Percentiles rank a stretch among this genome's conserved stretches.
Conservation (phyloP, 2,888 invertebrate species). For the Ryuthela nishihirai region DNA sequence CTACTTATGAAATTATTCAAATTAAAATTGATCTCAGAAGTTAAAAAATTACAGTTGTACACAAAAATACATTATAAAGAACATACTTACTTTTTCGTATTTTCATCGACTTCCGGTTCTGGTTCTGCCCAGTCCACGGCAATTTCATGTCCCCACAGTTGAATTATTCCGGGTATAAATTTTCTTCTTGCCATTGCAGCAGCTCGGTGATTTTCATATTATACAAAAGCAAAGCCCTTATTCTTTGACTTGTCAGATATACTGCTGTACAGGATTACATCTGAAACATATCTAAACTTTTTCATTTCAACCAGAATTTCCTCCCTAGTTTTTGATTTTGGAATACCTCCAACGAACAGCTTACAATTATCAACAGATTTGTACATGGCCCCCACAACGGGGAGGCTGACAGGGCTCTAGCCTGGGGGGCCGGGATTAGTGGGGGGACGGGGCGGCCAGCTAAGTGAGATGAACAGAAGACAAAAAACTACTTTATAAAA, state of each 20-base stretch:
- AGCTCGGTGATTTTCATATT: conserved; percentile 67
- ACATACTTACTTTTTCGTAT: no score
- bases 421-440: no score
- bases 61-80: conserved; percentile 58
- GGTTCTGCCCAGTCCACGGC: conserved; percentile 85
- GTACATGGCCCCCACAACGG: no score
- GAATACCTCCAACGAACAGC: conserved; percentile 70
- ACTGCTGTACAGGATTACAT: conserved; percentile 63
- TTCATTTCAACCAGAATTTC: conserved; percentile 60
- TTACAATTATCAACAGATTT: conserved; percentile 77
- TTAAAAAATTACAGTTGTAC: no score
- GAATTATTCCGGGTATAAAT: conserved; percentile 51
- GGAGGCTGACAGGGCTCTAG: no score
- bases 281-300: conserved; percentile 62
- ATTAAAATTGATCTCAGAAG: no score
- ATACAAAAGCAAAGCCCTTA: conserved; percentile 77
- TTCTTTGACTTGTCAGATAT: conserved; percentile 62
- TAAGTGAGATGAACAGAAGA: no score
- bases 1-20: no score
- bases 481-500: no score
- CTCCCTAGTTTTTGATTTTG: conserved; percentile 61
- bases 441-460: no score
- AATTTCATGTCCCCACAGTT: conserved; percentile 62
- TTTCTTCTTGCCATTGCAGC: conserved; percentile 55
- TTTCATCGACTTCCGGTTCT: conserved; percentile 67